Percentiles rank a stretch among this genome's conserved stretches.
Conservation (phyloP, 2,113 vertebrate genomes). For the Scomber colias region DNA sequence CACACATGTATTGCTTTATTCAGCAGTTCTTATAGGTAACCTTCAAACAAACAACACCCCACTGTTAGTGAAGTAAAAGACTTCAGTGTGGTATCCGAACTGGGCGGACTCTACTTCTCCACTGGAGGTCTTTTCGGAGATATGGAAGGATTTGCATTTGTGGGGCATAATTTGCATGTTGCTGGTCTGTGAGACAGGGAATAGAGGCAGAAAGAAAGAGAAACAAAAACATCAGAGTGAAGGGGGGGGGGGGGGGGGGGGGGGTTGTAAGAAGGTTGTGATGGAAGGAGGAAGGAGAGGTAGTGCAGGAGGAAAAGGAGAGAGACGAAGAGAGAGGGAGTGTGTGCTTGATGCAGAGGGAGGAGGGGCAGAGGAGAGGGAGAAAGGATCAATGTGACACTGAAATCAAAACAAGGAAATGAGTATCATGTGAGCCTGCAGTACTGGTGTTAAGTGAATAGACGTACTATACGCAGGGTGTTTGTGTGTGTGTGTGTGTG, state of each 20-base stretch:
- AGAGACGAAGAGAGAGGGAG: not conserved
- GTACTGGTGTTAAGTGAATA: constrained; percentile 69
- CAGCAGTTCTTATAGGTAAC: constrained; percentile 46
- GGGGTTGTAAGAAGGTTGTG: not conserved
- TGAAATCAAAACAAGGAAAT: constrained; percentile 77
- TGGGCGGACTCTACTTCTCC: constrained; percentile 35
- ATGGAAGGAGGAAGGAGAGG: constrained; percentile 23
- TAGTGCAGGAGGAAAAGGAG: constrained; percentile 3
- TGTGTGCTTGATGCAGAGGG: constrained; percentile 27
- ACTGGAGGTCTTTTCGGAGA: constrained; percentile 64
- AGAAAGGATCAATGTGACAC: constrained; percentile 62
- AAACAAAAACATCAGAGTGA: constrained; percentile 51
- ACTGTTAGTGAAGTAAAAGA: constrained; percentile 16
- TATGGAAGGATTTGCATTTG: constrained; percentile 72
- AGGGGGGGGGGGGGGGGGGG: constrained; percentile 3
- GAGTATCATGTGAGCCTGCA: constrained; percentile 68
- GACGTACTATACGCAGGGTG: constrained; percentile 31
- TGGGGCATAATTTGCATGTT: constrained; percentile 78
- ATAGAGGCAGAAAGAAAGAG: constrained; percentile 3
- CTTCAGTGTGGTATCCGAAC: constrained; percentile 27
- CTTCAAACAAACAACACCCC: constrained; percentile 48
- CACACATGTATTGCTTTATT: constrained; percentile 30
- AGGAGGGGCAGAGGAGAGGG: not conserved
- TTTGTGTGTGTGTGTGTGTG: constrained; percentile 12
- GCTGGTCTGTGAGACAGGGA: constrained; percentile 48